Base-by-base conservation (phyloP, 1,140 invertebrate genomes). In the Rhyzopertha dominica region DNA sequence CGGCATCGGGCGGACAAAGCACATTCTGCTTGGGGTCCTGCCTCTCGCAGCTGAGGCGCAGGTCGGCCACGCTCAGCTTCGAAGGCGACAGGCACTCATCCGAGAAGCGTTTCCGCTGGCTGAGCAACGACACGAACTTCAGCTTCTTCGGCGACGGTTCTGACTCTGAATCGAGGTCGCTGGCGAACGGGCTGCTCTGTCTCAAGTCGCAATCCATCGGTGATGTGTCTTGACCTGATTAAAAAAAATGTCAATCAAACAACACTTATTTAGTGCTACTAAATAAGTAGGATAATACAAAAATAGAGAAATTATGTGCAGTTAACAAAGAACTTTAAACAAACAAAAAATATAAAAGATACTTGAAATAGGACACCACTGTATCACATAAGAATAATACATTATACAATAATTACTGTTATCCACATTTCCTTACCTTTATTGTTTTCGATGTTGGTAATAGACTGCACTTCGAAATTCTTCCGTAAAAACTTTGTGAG, bases 61-160 rank as follows among this genome's bases (percentile, higher is more conserved):
- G 56, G 57, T 79, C 76, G 22, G 73, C 75, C n/a, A 80, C 76
- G 51, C 74, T 71, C 40, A 79, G 55, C 49, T 79, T 79, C 56
- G 74, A 77, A 2, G 77, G 77, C 13, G 76, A 78, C 43, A 75
- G 73, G 32, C 75, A 74, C 34, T 72, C 69, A 26, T 72, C 66
- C 17, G 61, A 69, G 58, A 60, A 70, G 56, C 63, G 68, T 62
- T 52, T 67, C 64, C 65, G 74, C 61, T n/a, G n/a, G n/a, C 67
- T 68, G 60, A 56, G 62, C 59, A 62, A 63, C 22, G 55, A 66
- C 51, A 56, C 74, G 50, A 76, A 59, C 48, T 76, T 76, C 10
- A 70, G 72, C 54, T 84, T 85, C 61, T 85, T 85, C 8, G 81
- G 79, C 9, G 78, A 78, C 1, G 82, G 82, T 59, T 83, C 82